A percentile compares a stretch with the other conserved stretches of the same genome.
These are phyloP conservation scores for Parnassius smintheus DNA, from an alignment of 2,888 invertebrate genomes.

Conservation along the genomic window DNA sequence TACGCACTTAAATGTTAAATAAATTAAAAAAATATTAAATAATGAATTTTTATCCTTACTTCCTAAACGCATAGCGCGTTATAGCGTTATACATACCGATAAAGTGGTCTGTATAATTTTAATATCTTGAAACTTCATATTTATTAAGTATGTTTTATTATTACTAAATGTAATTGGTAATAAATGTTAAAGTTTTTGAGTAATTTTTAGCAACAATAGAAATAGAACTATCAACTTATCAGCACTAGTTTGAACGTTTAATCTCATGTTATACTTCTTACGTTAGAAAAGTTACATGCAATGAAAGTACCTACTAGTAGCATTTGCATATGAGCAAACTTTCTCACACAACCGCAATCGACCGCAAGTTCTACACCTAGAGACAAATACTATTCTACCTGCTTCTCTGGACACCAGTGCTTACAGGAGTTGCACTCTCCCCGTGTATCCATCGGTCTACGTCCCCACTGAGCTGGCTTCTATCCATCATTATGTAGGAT, in stretches of 20 bases:
- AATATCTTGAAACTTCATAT: too few species aligned
- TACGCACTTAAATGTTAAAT: too few species aligned
- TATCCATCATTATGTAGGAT: conserved; percentile 35
- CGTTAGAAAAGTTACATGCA: not conserved
- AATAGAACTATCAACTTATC: not conserved
- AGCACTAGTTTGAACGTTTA: too few species aligned
- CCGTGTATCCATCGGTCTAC: conserved; percentile 52
- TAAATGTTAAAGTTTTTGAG: not conserved
- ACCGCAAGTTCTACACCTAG: conserved; percentile 39
- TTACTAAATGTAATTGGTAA: too few species aligned
- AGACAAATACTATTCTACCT: conserved; percentile 38
- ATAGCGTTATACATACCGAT: too few species aligned
- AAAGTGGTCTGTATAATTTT: too few species aligned
- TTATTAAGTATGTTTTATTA: too few species aligned
- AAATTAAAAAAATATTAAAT: too few species aligned
- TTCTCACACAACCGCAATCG: conserved; percentile 46
- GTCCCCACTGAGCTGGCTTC: conserved; percentile 49
- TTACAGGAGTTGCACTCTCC: conserved; percentile 32
- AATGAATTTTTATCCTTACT: too few species aligned
- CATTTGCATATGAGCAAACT: conserved; percentile 35
- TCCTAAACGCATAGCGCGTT: too few species aligned
- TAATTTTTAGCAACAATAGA: not conserved
- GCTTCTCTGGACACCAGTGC: conserved; percentile 41
- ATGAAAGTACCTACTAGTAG: not conserved
- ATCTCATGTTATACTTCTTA: not conserved